phyloP scores from a whole-genome alignment of 2,797 vertebrate species.

The Rhodeus uyekii region DNA sequence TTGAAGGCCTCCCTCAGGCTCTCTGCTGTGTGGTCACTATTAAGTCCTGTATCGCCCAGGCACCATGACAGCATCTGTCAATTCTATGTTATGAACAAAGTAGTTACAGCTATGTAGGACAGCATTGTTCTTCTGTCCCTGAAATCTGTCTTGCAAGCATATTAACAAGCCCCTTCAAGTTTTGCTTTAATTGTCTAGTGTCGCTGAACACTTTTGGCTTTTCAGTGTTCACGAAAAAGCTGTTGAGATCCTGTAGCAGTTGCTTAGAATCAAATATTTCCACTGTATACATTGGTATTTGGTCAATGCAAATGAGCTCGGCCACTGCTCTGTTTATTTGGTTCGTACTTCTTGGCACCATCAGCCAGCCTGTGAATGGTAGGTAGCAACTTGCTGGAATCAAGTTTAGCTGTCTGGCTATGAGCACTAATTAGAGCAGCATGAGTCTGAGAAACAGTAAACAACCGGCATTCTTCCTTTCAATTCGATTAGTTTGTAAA shows the following conservation, averaged over 20 bases:
- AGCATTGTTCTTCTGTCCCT: conserved; percentile 2
- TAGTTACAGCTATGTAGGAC: conserved; percentile 1
- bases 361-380: conserved; percentile 17
- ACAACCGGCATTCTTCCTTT: neutral
- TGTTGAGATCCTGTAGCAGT: neutral
- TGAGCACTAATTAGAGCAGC: conserved; percentile 9
- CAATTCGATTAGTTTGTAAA: neutral
- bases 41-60: neutral
- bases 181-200: neutral
- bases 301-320: conserved; percentile 17
- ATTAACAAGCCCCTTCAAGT: neutral
- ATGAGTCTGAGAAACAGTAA: conserved; percentile 2
- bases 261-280: conserved; percentile 5
- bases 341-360: conserved; percentile 22
- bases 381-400: neutral
- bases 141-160: neutral
- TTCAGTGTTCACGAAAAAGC: neutral
- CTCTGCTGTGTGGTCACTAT: conserved; percentile 6
- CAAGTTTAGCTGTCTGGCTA: conserved; percentile 22
- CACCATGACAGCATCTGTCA: conserved; percentile 3
- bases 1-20: neutral
- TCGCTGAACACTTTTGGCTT: neutral
- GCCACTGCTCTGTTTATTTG: conserved; percentile 21
- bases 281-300: conserved; percentile 13
- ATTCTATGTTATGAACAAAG: conserved; percentile 7